phyloP scores from a whole-genome alignment of 2,888 invertebrate genomes.

The Ectobius pallidus region DNA sequence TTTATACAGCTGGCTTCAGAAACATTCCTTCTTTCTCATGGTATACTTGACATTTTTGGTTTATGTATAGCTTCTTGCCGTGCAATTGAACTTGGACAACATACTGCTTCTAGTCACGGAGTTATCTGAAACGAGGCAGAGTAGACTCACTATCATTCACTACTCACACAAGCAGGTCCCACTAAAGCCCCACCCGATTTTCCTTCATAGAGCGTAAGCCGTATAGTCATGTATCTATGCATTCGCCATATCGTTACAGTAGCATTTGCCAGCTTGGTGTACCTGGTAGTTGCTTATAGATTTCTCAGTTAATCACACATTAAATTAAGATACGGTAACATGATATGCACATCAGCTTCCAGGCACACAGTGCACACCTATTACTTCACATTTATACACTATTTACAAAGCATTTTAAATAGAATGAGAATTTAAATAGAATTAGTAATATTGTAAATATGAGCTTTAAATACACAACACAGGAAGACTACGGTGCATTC shows the following conservation, averaged over 20 bases:
- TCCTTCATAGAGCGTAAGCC: no score
- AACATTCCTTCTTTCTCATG: no score
- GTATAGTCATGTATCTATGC: neutral
- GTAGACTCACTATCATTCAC: neutral
- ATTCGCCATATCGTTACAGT: neutral
- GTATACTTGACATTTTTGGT: no score
- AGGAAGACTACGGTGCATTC: conserved; percentile 14
- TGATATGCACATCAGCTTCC: neutral
- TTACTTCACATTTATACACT: no score
- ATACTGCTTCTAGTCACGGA: no score
- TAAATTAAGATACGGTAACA: neutral
- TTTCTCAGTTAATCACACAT: neutral
- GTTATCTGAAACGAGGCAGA: no score
- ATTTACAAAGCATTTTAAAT: neutral
- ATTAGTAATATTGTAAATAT: neutral
- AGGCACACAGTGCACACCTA: neutral
- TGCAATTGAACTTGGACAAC: no score
- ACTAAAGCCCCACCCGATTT: no score
- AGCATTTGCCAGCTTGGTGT: neutral
- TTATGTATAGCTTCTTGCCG: no score
- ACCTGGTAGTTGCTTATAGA: no score
- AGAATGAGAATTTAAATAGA: neutral
- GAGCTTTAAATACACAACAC: neutral
- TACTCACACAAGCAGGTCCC: no score
- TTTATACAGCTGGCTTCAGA: no score